A percentile compares a stretch with the other conserved stretches of the same genome.
phyloP scores from a whole-genome alignment of 2,113 vertebrate genomes.

The human (Homo sapiens) region GRCh38 chr5:4599501-4600000 shows the following conservation, averaged over 20 bases:
- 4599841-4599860: rapidly evolving
- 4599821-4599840: not conserved
- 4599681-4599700: rapidly evolving
- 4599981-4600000: not conserved
- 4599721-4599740: not conserved
- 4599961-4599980: rapidly evolving
- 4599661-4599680: rapidly evolving
- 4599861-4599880: not conserved
- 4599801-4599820: not conserved
- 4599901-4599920: not conserved
- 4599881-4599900: rapidly evolving
- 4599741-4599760: not conserved
- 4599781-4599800: not conserved
- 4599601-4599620: not conserved
- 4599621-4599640: not conserved
- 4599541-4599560: not conserved
- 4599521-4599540: not conserved
- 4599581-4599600: not conserved
- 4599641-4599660: not conserved
- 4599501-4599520: not conserved
- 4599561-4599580: not conserved
- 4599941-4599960: not conserved
- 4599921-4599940: rapidly evolving
- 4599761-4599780: not conserved
- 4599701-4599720: rapidly evolving